Conservation (phyloP, 2,888 invertebrate genomes). For the Tenthredo distinguenda region DNA sequence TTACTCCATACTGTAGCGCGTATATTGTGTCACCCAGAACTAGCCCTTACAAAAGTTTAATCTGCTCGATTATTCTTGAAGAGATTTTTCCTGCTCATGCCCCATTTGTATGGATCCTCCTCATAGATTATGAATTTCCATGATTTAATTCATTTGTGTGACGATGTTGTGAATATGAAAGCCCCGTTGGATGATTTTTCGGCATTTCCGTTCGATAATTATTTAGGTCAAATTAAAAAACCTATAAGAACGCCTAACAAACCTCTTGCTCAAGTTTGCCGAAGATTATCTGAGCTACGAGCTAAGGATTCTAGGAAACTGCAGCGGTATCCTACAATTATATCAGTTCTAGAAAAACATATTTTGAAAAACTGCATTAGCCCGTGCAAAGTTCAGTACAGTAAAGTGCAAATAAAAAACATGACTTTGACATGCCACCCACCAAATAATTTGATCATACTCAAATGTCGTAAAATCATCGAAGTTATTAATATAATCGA, state of each 20-base stretch:
- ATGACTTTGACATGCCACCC: not conserved
- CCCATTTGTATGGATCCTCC: slow-evolving; percentile 40
- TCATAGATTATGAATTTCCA: slow-evolving; percentile 53
- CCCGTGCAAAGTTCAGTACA: not conserved
- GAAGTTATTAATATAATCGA: not conserved
- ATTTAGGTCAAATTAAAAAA: slow-evolving; percentile 41
- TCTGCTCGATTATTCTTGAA: slow-evolving; percentile 29
- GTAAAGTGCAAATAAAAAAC: not conserved
- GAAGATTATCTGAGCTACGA: slow-evolving; percentile 32
- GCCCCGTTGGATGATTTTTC: not conserved
- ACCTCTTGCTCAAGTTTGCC: slow-evolving; percentile 46
- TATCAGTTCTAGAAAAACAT: not conserved
- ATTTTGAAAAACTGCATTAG: not conserved
- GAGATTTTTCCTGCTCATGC: slow-evolving; percentile 33
- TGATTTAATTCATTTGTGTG: slow-evolving; percentile 55
- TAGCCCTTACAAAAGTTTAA: slow-evolving; percentile 1
- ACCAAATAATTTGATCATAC: slow-evolving; percentile 4
- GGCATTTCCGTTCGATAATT: slow-evolving; percentile 52
- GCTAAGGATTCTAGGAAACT: not conserved
- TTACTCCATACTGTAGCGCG: slow-evolving; percentile 44
- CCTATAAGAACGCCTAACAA: slow-evolving; percentile 44
- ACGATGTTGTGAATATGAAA: slow-evolving; percentile 50
- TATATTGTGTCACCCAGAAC: slow-evolving; percentile 45
- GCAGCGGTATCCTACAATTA: not conserved
- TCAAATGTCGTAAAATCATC: not conserved